Percentiles rank a stretch among this genome's conserved stretches.
These are phyloP conservation scores for Pelochelys cantorii DNA, from an alignment of 2,797 vertebrate species.

Conservation along the genomic window DNA sequence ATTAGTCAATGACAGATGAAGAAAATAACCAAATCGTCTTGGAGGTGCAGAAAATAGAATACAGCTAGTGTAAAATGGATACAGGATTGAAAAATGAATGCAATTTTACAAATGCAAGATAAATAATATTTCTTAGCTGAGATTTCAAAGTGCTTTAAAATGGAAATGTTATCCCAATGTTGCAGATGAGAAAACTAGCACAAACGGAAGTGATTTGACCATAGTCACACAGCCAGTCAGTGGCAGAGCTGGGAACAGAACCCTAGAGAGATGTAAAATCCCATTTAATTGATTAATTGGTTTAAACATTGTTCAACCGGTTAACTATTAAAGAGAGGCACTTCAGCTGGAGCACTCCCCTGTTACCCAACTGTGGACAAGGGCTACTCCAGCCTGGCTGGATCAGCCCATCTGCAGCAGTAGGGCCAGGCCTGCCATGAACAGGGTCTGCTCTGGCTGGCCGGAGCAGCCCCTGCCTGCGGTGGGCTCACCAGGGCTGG, in stretches of 20 bases:
- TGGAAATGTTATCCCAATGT: background rate
- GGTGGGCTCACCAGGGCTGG: too few relatives aligned
- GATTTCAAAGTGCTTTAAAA: background rate
- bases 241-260: background rate
- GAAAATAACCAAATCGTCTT: background rate
- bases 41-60: background rate
- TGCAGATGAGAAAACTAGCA: background rate
- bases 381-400: too few relatives aligned
- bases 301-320: too few relatives aligned
- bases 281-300: too few relatives aligned
- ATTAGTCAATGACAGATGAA: conserved; percentile 24
- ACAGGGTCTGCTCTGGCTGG: too few relatives aligned
- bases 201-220: background rate
- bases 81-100: background rate
- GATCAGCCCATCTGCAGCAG: too few relatives aligned
- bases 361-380: too few relatives aligned
- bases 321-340: too few relatives aligned
- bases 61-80: background rate
- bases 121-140: background rate
- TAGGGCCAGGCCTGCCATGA: too few relatives aligned
- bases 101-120: background rate
- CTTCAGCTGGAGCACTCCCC: too few relatives aligned
- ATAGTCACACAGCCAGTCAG: background rate
- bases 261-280: too few relatives aligned
- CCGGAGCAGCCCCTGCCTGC: too few relatives aligned